phyloP scores from a whole-genome alignment of 2,113 vertebrate species.

The Lagopus muta region DNA sequence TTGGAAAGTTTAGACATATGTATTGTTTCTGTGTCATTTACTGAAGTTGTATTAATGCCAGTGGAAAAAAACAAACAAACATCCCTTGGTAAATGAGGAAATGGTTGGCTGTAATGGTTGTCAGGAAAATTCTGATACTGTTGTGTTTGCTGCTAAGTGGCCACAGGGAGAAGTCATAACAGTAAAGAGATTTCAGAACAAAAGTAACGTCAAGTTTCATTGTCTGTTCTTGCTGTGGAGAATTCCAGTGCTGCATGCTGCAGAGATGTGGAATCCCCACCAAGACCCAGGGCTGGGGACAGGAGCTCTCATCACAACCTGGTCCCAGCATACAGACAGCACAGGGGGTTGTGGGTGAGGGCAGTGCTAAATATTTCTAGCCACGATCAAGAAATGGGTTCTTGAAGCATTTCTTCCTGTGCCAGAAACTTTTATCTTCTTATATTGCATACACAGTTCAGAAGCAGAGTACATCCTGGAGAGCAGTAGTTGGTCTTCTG shows the following conservation, averaged over 20 bases:
- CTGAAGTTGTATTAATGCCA: background rate
- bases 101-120: fast-evolving
- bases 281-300: background rate
- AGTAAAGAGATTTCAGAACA: background rate
- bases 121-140: background rate
- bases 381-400: fast-evolving
- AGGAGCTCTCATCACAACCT: background rate
- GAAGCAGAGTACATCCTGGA: background rate
- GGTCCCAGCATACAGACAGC: background rate
- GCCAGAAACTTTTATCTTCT: background rate
- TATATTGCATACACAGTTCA: fast-evolving
- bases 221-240: background rate
- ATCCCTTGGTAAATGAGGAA: background rate
- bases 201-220: background rate
- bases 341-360: fast-evolving
- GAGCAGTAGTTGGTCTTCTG: background rate
- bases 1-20: background rate
- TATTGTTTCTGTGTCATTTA: fast-evolving
- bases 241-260: background rate
- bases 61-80: background rate
- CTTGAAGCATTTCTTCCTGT: background rate
- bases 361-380: background rate
- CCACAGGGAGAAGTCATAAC: fast-evolving
- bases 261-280: background rate
- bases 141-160: background rate